Conservation (phyloP, 2,113 vertebrate species). For the Heloderma charlesbogerti region DNA sequence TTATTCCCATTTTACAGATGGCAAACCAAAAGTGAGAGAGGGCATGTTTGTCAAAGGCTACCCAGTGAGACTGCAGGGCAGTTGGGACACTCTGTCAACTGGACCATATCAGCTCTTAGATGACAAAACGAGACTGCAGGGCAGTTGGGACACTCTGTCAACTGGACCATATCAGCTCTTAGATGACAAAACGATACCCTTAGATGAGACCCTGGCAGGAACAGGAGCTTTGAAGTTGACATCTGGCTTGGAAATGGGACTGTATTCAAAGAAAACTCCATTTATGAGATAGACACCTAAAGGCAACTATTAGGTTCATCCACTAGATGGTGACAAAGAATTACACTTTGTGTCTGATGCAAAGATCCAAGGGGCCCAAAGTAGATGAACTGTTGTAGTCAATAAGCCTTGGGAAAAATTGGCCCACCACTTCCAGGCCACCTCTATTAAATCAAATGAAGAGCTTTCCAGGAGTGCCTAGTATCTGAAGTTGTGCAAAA, state of each 20-base stretch:
- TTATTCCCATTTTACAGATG: not conserved
- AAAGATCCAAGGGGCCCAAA: not conserved
- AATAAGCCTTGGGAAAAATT: not conserved
- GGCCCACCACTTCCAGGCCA: not conserved
- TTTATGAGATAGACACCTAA: not conserved
- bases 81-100: not conserved
- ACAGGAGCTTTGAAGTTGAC: not conserved
- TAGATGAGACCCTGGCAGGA: not conserved
- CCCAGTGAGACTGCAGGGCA: too few species aligned
- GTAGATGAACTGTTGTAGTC: not conserved
- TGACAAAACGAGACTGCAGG: too few species aligned
- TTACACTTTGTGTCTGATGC: not conserved
- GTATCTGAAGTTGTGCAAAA: too few species aligned
- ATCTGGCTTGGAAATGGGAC: too few species aligned
- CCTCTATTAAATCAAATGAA: not conserved
- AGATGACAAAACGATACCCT: not conserved
- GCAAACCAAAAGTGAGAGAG: not conserved
- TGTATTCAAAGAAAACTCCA: not conserved
- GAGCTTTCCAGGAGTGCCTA: not conserved
- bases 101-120: not conserved
- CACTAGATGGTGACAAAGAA: slow-evolving; percentile 33
- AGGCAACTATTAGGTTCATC: not conserved
- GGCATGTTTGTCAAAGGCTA: too few species aligned
- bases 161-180: not conserved
- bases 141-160: not conserved